Percentiles rank a stretch among this genome's conserved stretches.
These are phyloP conservation scores for Lutjanus argentimaculatus DNA, from an alignment of 2,797 vertebrate species.

Conservation along the genomic window DNA sequence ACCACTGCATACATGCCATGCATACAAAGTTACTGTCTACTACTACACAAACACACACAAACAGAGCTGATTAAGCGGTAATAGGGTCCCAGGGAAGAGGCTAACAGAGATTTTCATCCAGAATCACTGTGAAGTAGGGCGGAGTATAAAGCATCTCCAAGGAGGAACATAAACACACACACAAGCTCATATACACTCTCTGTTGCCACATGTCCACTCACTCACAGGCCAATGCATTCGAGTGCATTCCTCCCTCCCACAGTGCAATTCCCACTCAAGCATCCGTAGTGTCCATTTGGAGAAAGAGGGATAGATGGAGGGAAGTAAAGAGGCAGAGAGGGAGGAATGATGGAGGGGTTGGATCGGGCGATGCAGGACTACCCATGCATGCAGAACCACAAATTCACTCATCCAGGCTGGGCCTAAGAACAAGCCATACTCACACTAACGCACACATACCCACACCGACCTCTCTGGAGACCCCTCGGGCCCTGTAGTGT, in stretches of 20 bases:
- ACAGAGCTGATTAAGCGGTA: conserved; percentile 63
- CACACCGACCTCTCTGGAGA: conserved; percentile 66
- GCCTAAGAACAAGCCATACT: conserved; percentile 65
- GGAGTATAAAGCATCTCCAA: conserved; percentile 80
- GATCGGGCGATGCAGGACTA: conserved; percentile 58
- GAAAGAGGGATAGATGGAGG: conserved; percentile 68
- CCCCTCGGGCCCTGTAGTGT: conserved; percentile 66
- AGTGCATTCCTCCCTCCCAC: conserved; percentile 68
- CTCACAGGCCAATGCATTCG: conserved; percentile 76
- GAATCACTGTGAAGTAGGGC: conserved; percentile 82
- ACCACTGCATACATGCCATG: conserved; percentile 4
- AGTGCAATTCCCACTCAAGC: conserved; percentile 80
- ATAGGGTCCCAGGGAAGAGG: conserved; percentile 61
- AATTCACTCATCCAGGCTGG: conserved; percentile 72
- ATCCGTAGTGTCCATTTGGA: conserved; percentile 77
- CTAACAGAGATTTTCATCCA: conserved; percentile 67
- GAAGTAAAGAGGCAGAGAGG: conserved; percentile 39
- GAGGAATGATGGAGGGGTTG: conserved; percentile 46
- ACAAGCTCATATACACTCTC: conserved; percentile 54
- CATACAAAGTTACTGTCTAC: conserved; percentile 15
- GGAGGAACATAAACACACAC: conserved; percentile 66
- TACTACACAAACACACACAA: conserved; percentile 8
- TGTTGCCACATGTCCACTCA: conserved; percentile 80
- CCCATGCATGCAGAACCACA: conserved; percentile 81
- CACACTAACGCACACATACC: conserved; percentile 46